Evolutionary conservation across 2,797 vertebrate genomes (phyloP).

Genomic region (Notolabrus celidotus): DNA sequence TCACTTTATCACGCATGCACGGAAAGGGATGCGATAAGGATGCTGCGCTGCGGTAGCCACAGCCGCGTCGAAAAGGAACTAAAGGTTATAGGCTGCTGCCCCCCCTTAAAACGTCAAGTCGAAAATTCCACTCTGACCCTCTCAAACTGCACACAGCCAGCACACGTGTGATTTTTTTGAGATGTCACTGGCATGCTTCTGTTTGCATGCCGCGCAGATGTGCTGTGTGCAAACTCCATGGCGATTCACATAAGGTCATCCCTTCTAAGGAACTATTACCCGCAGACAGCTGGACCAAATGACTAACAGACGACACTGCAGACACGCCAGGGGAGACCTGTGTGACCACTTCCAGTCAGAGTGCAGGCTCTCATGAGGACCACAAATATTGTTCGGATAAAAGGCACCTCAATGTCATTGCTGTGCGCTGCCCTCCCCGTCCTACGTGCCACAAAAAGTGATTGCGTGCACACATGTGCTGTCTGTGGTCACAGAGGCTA

Average conservation of each 20-base stretch:
- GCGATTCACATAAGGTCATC: conserved; percentile 53
- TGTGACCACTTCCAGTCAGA: conserved; percentile 23
- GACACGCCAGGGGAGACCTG: conserved; percentile 19
- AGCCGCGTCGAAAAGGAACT: conserved; percentile 23
- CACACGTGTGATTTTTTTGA: conserved; percentile 1
- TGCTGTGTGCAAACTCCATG: conserved; percentile 36
- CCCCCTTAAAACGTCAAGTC: conserved; percentile 14
- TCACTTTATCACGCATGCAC: conserved; percentile 29
- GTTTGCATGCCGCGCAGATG: conserved; percentile 5
- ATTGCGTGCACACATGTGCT: conserved; percentile 53
- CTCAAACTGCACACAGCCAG: neutral
- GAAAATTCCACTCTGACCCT: conserved; percentile 24
- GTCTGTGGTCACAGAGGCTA: conserved; percentile 11
- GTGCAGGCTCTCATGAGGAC: conserved; percentile 22
- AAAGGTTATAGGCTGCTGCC: conserved; percentile 28
- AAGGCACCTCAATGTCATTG: conserved; percentile 77
- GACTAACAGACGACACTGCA: conserved; percentile 29
- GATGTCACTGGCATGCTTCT: neutral
- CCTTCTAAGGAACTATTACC: conserved; percentile 2
- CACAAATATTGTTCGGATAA: conserved; percentile 26
- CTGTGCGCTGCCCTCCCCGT: conserved; percentile 54
- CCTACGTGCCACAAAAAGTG: conserved; percentile 30
- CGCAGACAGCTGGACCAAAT: conserved; percentile 21
- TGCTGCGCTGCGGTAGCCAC: conserved; percentile 54
- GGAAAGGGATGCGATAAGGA: conserved; percentile 8